Base-by-base conservation (phyloP, 2,113 vertebrate genomes). In the Sinocyclocheilus anshuiensis region DNA sequence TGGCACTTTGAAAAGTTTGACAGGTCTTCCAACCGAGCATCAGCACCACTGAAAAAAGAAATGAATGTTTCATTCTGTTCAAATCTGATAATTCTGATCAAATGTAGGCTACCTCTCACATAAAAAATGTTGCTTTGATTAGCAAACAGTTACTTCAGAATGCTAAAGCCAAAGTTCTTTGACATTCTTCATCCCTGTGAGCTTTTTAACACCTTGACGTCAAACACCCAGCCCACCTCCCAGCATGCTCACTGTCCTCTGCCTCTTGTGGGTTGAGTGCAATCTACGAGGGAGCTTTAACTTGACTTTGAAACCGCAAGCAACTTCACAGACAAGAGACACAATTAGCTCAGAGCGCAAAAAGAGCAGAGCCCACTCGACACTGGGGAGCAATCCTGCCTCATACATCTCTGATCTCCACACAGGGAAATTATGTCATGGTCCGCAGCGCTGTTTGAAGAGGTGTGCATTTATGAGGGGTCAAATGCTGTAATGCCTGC, bases 381-480 rank as follows among this genome's bases (percentile, higher is more conserved):
- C 84, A 24, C 22, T 33, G 76, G 29, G 80, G 79, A 80, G 22
- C 85, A 84, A 84, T 89, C 78, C 63, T 9, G 75, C 59, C 11
- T 50, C 72, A 29, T 11, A 26, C 59, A 77, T 78, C 81, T 89
- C 76, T 88, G 84, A 83, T 85, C 84, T 88, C 29, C 53, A 67
- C 57, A 71, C 36, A 3, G 77, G 83, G 65, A 89, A 86, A 85
- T 92, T 88, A 93, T 91, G 91, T 92, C 90, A 92, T 89, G 75
- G 18, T 88, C 88, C 77, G 0, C 29, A n/a, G 36, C 13, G 16
- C 84, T 45, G 65, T 86, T 88, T 84, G 85, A 87, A 87, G 90
- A 76, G 84, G 90, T 87, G 89, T 85, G 82, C 84, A 76, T 89
- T 87, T 89, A 89, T 55, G 74, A 88, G 74, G 61, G 86, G 89